Percentiles rank a stretch among this genome's conserved stretches.
These are phyloP conservation scores for Pyrgus malvae DNA, from an alignment of 2,888 invertebrate species.

Conservation along the genomic window DNA sequence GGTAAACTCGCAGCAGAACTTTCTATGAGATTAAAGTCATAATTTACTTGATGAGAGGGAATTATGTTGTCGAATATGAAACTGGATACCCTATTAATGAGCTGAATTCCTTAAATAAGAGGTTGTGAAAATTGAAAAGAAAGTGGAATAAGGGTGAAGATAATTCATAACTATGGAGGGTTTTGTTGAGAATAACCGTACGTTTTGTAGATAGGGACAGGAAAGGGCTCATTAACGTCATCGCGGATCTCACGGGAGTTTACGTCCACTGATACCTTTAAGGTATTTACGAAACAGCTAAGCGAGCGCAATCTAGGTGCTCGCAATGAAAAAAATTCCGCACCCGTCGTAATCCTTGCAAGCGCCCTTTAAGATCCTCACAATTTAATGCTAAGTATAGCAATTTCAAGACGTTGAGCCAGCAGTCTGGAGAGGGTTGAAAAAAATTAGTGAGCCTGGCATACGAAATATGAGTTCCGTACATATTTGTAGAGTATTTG, in stretches of 20 bases:
- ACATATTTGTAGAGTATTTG: too few species aligned
- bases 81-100: slow-evolving; percentile 50
- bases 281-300: slow-evolving; percentile 76
- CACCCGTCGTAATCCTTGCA: slow-evolving; percentile 62
- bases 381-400: slow-evolving; percentile 79
- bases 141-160: slow-evolving; percentile 44
- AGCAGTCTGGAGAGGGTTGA: slow-evolving; percentile 64
- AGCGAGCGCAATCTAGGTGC: slow-evolving; percentile 63
- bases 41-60: slow-evolving; percentile 71
- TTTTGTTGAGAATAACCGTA: slow-evolving; percentile 64
- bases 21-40: slow-evolving; percentile 73
- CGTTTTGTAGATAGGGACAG: slow-evolving; percentile 72
- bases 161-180: slow-evolving; percentile 61
- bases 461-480: too few species aligned
- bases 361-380: slow-evolving; percentile 71
- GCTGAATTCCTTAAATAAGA: slow-evolving; percentile 56
- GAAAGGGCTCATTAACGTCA: slow-evolving; percentile 76
- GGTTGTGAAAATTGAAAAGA: slow-evolving; percentile 42
- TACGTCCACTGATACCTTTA: slow-evolving; percentile 74
- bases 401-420: slow-evolving; percentile 68
- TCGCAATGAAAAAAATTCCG: slow-evolving; percentile 61
- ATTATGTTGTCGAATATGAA: slow-evolving; percentile 67
- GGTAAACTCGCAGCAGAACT: slow-evolving; percentile 64
- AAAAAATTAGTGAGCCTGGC: slow-evolving; percentile 75
- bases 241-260: slow-evolving; percentile 63